These are phyloP conservation scores for Thalassarche chlororhynchos DNA, from an alignment of 2,113 vertebrate species.

Conservation along the genomic window DNA sequence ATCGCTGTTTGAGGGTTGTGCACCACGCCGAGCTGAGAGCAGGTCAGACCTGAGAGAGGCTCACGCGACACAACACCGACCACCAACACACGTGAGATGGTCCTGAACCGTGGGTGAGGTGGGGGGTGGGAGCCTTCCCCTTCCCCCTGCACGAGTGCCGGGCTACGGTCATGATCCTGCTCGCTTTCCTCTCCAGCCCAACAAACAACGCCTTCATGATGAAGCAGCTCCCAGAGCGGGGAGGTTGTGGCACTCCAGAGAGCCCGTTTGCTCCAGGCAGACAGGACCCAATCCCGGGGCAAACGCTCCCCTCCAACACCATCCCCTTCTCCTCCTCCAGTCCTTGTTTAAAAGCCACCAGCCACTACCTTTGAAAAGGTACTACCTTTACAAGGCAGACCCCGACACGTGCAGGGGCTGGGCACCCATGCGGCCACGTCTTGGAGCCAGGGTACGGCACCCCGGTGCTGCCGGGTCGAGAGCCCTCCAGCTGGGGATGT, in stretches of 20 bases:
- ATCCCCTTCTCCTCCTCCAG: neutral
- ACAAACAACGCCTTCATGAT: accelerated
- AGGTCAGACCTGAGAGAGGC: neutral
- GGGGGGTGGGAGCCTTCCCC: accelerated
- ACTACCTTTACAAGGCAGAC: neutral
- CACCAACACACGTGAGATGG: accelerated
- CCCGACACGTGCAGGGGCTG: accelerated
- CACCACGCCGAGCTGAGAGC: neutral
- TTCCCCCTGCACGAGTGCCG: neutral
- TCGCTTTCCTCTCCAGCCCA: neutral
- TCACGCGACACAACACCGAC: accelerated
- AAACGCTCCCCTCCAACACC: neutral
- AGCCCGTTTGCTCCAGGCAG: accelerated
- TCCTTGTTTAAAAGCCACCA: neutral
- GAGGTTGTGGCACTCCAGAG: accelerated
- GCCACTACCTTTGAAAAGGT: neutral
- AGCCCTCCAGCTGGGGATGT: neutral
- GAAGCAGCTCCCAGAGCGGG: neutral
- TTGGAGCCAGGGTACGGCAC: neutral
- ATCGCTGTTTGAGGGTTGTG: accelerated
- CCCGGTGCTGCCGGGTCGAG: accelerated
- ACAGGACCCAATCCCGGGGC: neutral
- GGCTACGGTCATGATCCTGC: neutral
- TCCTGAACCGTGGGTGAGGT: neutral
- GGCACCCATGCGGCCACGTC: accelerated